These are phyloP conservation scores for Emmelina monodactyla DNA, from an alignment of 2,888 invertebrate genomes.

Conservation along the genomic window DNA sequence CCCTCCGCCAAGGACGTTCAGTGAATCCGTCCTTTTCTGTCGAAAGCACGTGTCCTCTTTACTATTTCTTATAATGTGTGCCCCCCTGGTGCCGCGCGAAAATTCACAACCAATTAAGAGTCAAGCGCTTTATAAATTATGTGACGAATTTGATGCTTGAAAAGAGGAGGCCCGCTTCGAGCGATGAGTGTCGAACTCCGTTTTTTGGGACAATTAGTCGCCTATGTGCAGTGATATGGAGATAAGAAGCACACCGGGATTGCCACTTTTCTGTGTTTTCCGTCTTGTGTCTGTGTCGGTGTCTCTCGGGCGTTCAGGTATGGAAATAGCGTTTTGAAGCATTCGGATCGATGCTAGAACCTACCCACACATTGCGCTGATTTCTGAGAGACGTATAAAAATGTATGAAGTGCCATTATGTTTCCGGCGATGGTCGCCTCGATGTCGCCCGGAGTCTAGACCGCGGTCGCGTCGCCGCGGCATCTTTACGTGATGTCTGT, in stretches of 20 bases:
- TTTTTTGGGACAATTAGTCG: slow-evolving; percentile 48
- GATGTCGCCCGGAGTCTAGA: slow-evolving; percentile 57
- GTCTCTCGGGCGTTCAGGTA: slow-evolving; percentile 46
- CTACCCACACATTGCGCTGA: too few relatives aligned
- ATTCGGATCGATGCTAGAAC: too few relatives aligned
- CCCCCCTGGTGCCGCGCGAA: slow-evolving; percentile 58
- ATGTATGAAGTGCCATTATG: too few relatives aligned
- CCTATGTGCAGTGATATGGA: slow-evolving; percentile 57
- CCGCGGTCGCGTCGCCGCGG: slow-evolving; percentile 56
- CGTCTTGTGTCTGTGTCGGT: slow-evolving; percentile 51
- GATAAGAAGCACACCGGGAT: slow-evolving; percentile 47
- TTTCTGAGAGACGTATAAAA: too few relatives aligned
- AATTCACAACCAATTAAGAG: slow-evolving; percentile 62
- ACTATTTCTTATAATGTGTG: slow-evolving; percentile 65
- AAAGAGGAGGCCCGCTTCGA: slow-evolving; percentile 45
- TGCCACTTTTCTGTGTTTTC: slow-evolving; percentile 50
- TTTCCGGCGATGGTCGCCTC: too few relatives aligned
- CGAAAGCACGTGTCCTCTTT: slow-evolving; percentile 64
- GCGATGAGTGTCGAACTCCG: slow-evolving; percentile 43
- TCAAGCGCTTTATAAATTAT: slow-evolving; percentile 61
- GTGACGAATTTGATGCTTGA: slow-evolving; percentile 56
- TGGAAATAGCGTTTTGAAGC: slow-evolving; percentile 19
- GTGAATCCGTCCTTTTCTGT: slow-evolving; percentile 67
- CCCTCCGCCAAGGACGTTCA: slow-evolving; percentile 65
- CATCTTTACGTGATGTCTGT: slow-evolving; percentile 44